phyloP scores from a whole-genome alignment of 2,888 invertebrate genomes.

The Drosophila mulleri region DNA sequence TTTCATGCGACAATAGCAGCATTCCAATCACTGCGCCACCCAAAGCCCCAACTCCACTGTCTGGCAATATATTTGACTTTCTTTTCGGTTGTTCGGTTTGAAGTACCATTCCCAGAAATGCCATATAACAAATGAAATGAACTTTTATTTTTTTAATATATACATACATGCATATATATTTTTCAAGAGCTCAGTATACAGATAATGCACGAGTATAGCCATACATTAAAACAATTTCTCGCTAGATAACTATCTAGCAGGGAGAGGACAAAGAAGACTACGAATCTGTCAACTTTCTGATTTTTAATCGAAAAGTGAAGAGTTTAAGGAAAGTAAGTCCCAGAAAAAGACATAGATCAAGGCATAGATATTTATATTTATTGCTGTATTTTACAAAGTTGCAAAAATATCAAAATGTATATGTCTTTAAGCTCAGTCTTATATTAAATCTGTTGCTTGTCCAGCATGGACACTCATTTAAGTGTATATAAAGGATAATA shows the following conservation, averaged over 20 bases:
- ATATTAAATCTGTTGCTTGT: no score
- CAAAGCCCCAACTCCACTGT: neutral
- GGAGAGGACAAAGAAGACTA: neutral
- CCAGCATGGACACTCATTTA: no score
- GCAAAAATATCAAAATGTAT: no score
- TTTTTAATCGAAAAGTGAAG: no score
- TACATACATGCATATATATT: no score
- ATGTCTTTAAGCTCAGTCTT: no score
- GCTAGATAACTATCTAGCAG: no score
- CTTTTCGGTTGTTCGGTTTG: neutral
- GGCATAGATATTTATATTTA: neutral
- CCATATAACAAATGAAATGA: neutral
- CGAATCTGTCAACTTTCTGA: neutral
- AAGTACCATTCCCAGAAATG: neutral
- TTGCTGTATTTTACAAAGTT: no score
- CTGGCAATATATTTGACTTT: constrained; percentile 20
- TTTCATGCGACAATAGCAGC: constrained; percentile 51
- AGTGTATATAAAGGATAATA: no score
- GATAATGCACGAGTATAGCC: neutral
- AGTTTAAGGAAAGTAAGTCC: no score
- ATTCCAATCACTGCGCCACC: constrained; percentile 16
- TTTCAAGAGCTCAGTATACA: neutral
- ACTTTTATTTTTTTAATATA: neutral
- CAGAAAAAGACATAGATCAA: neutral
- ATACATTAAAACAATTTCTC: neutral